Evolutionary conservation across 2,113 vertebrate species (phyloP).

Genomic region (Zeus faber): DNA sequence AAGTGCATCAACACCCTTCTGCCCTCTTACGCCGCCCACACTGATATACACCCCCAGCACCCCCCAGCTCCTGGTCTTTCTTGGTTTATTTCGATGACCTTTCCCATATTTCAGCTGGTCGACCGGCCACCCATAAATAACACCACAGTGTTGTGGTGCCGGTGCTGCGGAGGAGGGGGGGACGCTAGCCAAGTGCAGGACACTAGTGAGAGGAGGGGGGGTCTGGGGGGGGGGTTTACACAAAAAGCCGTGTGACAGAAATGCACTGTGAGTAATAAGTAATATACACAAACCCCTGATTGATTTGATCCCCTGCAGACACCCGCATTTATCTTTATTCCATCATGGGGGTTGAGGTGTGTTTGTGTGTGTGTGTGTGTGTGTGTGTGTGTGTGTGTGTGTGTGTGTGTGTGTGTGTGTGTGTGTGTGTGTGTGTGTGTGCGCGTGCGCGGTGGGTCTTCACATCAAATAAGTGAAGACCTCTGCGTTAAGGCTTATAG

Average conservation of each 20-base stretch:
- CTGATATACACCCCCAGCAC: neutral
- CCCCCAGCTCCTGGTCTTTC: constrained; percentile 24
- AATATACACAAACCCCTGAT: constrained; percentile 82
- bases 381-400: neutral
- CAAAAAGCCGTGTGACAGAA: constrained; percentile 75
- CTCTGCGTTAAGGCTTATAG: constrained; percentile 56
- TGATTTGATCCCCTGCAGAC: constrained; percentile 75
- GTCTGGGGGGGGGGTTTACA: constrained; percentile 58
- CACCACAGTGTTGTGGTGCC: constrained; percentile 37
- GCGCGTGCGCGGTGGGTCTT: neutral
- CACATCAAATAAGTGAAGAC: constrained; percentile 69
- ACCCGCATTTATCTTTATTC: constrained; percentile 80
- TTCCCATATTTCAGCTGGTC: constrained; percentile 69
- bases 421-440: neutral
- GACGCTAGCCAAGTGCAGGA: constrained; percentile 36
- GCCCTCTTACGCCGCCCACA: neutral
- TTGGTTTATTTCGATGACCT: constrained; percentile 68
- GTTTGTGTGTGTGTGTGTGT: neutral
- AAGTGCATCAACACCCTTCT: no score
- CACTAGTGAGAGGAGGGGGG: constrained; percentile 47
- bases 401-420: neutral
- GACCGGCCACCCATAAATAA: constrained; percentile 77
- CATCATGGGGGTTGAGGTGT: constrained; percentile 61
- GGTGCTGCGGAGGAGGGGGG: constrained; percentile 1
- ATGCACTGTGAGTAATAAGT: constrained; percentile 81